Base-by-base conservation (phyloP, 2,888 invertebrate species). In the Paralinhomoeus sp. region DNA sequence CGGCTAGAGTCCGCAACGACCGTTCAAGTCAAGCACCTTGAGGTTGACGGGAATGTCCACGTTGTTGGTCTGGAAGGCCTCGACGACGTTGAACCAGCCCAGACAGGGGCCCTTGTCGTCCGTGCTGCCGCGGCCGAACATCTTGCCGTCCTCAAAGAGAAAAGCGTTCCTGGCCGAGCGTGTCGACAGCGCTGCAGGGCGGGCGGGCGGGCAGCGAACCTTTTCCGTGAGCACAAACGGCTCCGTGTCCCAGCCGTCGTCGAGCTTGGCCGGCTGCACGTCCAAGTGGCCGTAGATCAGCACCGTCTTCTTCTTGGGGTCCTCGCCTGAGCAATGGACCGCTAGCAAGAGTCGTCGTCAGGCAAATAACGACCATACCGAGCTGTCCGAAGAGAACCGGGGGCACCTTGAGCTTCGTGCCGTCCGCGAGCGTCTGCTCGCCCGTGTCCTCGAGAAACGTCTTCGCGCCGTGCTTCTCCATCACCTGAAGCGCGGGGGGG, bases 251-350 rank as follows among this genome's bases (percentile, higher is more conserved):
- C 93, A 93, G 0, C 91, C 93, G 69, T 91, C 91, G 49, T 78
- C 68, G 61, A 75, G 76, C 27, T 76, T 64, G 1, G 93, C 97
- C 13, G 93, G 93, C 63, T 93, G 93, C 1, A 97, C 97, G 70
- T 97, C 97, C 58, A 97, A 72, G 67, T 97, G 97, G 0, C 93
- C 93, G 64, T 97, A 97, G 45, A 97, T 71, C 46, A 82, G 75
- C 37, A 97, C 75, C 7, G 91, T 97, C 61, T 83, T 85, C 68
- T 91, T 93, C 36, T 72, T 72, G 0, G 75, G 68, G 61, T 89
- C 82, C 52, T 72, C 73, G 7, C 27, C 27, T 27, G 27, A 27
- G 27, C n/a, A n/a, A n/a, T n/a, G n/a, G n/a, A n/a, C n/a, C n/a
- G n/a, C n/a, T n/a, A n/a, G n/a, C 5, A 27, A 5, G 12, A 12